A percentile compares a stretch with the other conserved stretches of the same genome.
Conservation (phyloP, 2,797 vertebrate genomes). For the Enteromius afrohamiltoni region DNA sequence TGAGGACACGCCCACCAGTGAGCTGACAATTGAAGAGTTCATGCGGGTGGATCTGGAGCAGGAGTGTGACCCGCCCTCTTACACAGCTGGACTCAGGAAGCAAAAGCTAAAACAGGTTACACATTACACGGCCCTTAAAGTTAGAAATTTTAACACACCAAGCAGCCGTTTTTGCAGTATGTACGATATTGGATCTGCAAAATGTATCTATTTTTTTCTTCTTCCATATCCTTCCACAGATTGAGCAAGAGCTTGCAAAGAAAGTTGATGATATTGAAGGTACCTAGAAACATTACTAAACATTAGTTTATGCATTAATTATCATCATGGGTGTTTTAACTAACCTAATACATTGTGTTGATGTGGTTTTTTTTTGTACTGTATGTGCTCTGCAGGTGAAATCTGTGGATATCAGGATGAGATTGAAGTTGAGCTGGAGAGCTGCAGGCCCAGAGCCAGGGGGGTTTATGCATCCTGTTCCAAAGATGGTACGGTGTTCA, state of each 20-base stretch:
- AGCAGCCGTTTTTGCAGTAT: not conserved
- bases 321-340: not conserved
- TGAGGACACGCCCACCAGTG: constrained; percentile 94
- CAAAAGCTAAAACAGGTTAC: constrained; percentile 83
- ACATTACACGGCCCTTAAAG: not conserved
- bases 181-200: not conserved
- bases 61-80: constrained; percentile 95
- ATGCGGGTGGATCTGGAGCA: constrained; percentile 91
- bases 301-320: not conserved
- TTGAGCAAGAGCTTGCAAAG: constrained; percentile 88
- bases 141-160: not conserved
- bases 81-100: constrained; percentile 86
- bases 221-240: constrained; percentile 71
- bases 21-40: constrained; percentile 95
- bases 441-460: constrained; percentile 84
- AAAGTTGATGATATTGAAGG: constrained; percentile 92
- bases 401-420: constrained; percentile 91
- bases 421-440: constrained; percentile 92
- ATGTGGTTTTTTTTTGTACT: not conserved
- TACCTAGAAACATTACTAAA: constrained; percentile 64
- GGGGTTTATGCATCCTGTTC: constrained; percentile 85
- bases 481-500: constrained; percentile 78
- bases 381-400: constrained; percentile 76
- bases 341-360: not conserved
- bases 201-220: not conserved